phyloP scores from a whole-genome alignment of 2,888 invertebrate species.

The Habroteleia sp. region DNA sequence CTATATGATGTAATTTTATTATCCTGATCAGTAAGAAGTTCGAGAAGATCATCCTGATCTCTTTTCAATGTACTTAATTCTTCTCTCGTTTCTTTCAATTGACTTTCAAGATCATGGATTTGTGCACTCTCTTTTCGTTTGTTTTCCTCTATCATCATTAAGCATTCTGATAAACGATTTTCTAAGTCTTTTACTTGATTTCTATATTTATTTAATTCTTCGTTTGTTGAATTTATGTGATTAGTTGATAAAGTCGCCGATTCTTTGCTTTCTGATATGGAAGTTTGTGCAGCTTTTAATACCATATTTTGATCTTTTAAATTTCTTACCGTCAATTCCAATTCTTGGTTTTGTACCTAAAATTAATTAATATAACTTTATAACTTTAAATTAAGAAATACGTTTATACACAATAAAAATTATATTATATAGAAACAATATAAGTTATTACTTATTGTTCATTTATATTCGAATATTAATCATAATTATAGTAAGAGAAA shows the following conservation, averaged over 20 bases:
- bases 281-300: conserved; percentile 85
- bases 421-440: too few species aligned
- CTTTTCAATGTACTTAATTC: conserved; percentile 87
- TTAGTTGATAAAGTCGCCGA: conserved; percentile 27
- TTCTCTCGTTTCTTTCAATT: conserved; percentile 76
- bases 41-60: conserved; percentile 96
- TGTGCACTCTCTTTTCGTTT: conserved; percentile 71
- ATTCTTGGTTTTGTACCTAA: conserved; percentile 84
- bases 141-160: conserved; percentile 73
- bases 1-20: conserved; percentile 86
- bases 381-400: too few species aligned
- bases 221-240: conserved; percentile 64
- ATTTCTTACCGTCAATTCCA: conserved; percentile 86
- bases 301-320: conserved; percentile 93
- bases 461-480: too few species aligned
- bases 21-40: conserved; percentile 94
- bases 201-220: conserved; percentile 71
- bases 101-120: conserved; percentile 70
- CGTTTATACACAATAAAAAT: too few species aligned
- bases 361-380: too few species aligned
- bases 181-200: conserved; percentile 72
- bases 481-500: too few species aligned
- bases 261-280: conserved; percentile 68
- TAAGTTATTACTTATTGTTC: too few species aligned
- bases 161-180: conserved; percentile 68